phyloP scores from a whole-genome alignment of 2,797 vertebrate species.

The Rhynchotus rufescens region DNA sequence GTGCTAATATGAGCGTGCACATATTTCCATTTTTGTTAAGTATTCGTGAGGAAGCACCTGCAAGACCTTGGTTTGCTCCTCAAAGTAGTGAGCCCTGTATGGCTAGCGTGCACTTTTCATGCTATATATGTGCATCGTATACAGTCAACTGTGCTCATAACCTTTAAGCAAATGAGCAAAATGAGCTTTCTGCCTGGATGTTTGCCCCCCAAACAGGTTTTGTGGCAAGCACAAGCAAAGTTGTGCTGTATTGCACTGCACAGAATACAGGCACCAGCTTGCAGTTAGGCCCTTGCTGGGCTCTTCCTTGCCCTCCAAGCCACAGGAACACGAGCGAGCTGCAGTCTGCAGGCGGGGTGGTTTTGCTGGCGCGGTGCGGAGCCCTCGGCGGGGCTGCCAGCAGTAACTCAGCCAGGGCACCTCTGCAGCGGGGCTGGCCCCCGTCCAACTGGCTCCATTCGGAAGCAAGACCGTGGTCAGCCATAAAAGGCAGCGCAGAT shows the following conservation, averaged over 20 bases:
- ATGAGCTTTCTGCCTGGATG: background rate
- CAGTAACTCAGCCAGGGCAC: background rate
- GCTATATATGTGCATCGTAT: background rate
- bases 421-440: background rate
- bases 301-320: background rate
- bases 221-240: background rate
- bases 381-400: background rate
- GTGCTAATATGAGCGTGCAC: background rate
- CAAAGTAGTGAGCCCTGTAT: background rate
- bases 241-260: background rate
- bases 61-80: background rate
- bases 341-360: background rate
- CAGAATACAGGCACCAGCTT: background rate
- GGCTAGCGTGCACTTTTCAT: background rate
- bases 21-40: background rate
- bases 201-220: background rate
- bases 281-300: rapidly evolving
- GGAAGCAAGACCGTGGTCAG: background rate
- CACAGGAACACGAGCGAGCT: background rate
- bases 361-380: rapidly evolving
- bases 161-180: background rate
- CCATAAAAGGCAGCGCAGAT: background rate
- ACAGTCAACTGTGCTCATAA: background rate
- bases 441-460: background rate
- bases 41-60: background rate